Evolutionary conservation across 2,113 vertebrate species (phyloP), one percentile per base, ranked within the genome.

Genomic region (Regulus satrapa): DNA sequence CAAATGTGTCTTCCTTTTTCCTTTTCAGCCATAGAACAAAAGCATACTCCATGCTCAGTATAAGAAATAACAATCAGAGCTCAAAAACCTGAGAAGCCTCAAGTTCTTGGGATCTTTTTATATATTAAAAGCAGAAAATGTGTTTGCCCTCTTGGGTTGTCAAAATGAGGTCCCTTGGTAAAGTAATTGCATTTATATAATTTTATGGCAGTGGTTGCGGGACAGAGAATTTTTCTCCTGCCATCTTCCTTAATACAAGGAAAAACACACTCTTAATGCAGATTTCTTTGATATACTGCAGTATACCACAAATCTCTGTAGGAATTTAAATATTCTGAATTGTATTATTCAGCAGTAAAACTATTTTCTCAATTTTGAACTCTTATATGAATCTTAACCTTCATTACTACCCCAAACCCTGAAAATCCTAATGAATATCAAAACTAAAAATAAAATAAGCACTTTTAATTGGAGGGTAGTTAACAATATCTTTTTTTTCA

Each of bases 271-370:
- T 83, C 61, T 85, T 92, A 94, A 87, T 69, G 63, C 25, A 80
- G 79, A 75, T 92, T 94, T 95, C 43, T 89, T 87, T 91, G 71
- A 88, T 80, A 74, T 89, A 74, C 58, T 87, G 64, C 68, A 62
- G 14, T 48, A 46, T 55, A 48, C 71, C 51, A 66, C 55, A 93
- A 69, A 93, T 74, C 18, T 87, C 67, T 23, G 12, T 23, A 62
- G 40, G 19, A 74, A 77, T 79, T 89, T 89, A 81, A 92, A 52
- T 88, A 55, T n/a, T n/a, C n/a, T n/a, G n/a, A n/a, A n/a, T n/a
- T n/a, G n/a, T n/a, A n/a, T n/a, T n/a, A n/a, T 68, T 87, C 67
- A 75, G 19, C 48, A 49, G 15, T 68, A 66, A 81, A 92, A 66
- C 8, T 78, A 4, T 88, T 94, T 92, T 71, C 52, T 85, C 21